These are phyloP conservation scores for Hydrotaea diabolus DNA, from an alignment of 2,888 invertebrate genomes.

Conservation along the genomic window DNA sequence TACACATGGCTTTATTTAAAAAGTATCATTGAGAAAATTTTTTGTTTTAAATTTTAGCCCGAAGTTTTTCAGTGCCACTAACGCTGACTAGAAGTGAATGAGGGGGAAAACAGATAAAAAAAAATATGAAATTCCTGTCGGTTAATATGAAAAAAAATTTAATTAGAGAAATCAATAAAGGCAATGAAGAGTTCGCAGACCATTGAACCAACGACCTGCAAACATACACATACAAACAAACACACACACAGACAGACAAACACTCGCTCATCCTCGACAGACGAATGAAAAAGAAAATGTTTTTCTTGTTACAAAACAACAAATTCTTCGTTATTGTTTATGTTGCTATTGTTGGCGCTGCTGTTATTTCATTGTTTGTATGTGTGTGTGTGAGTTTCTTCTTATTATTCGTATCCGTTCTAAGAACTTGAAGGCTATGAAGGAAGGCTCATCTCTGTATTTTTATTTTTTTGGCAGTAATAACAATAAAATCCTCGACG, in stretches of 20 bases:
- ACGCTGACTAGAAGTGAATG: no score
- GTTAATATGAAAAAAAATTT: background rate
- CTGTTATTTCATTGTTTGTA: background rate
- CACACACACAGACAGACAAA: background rate
- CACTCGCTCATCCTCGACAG: background rate
- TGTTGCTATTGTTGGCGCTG: background rate
- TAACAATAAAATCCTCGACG: constrained; percentile 16
- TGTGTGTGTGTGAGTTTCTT: background rate
- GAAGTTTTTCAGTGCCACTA: no score
- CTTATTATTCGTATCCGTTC: background rate
- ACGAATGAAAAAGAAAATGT: background rate
- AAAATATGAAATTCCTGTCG: background rate
- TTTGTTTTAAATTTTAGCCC: no score
- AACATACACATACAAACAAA: no score
- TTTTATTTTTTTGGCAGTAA: constrained; percentile 18
- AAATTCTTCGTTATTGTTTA: constrained; percentile 5
- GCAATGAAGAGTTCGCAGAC: background rate
- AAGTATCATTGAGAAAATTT: no score
- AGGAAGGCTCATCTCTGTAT: background rate
- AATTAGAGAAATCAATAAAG: constrained; percentile 5
- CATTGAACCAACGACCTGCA: constrained; percentile 1
- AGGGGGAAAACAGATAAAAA: no score
- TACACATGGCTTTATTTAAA: no score
- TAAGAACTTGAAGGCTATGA: background rate
- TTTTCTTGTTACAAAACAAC: constrained; percentile 16